These are phyloP conservation scores for Paragorgia papillata DNA, from an alignment of 92 coral and sea anemone species.

Conservation along the genomic window DNA sequence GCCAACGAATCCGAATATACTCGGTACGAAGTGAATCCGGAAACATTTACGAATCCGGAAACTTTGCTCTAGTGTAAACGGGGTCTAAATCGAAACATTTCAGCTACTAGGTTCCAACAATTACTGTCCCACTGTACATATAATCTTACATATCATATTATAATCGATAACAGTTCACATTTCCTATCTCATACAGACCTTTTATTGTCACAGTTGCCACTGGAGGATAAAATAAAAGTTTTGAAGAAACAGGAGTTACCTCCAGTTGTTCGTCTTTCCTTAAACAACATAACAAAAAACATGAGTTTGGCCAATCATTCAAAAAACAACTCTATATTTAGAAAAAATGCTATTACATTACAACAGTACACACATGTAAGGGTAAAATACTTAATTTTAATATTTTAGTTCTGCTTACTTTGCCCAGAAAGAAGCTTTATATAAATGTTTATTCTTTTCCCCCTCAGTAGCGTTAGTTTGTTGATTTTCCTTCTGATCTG, in stretches of 20 bases:
- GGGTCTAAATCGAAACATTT: too few species aligned
- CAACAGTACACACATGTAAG: not conserved
- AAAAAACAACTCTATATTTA: not conserved
- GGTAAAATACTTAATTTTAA: not conserved
- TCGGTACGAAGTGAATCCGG: too few species aligned
- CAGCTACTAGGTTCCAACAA: too few species aligned
- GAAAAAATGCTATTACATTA: not conserved
- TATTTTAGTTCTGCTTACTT: slow-evolving; percentile 55
- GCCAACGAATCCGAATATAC: too few species aligned
- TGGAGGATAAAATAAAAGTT: slow-evolving; percentile 83
- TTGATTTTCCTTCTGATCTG: slow-evolving; percentile 19
- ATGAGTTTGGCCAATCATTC: not conserved
- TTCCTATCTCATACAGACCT: slow-evolving; percentile 67
- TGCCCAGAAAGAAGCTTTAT: slow-evolving; percentile 84
- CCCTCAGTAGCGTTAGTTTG: not conserved
- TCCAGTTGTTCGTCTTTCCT: slow-evolving; percentile 89
- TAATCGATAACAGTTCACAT: too few species aligned
- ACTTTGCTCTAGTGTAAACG: too few species aligned
- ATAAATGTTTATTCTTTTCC: slow-evolving; percentile 11
- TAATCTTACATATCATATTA: too few species aligned
- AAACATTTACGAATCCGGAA: too few species aligned
- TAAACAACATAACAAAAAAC: not conserved
- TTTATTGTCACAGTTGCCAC: slow-evolving; percentile 68
- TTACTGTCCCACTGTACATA: too few species aligned
- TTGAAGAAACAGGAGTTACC: slow-evolving; percentile 79